Conservation (phyloP, 37 sponge, comb jelly and placozoan species). For the Ephydatia muelleri region DNA sequence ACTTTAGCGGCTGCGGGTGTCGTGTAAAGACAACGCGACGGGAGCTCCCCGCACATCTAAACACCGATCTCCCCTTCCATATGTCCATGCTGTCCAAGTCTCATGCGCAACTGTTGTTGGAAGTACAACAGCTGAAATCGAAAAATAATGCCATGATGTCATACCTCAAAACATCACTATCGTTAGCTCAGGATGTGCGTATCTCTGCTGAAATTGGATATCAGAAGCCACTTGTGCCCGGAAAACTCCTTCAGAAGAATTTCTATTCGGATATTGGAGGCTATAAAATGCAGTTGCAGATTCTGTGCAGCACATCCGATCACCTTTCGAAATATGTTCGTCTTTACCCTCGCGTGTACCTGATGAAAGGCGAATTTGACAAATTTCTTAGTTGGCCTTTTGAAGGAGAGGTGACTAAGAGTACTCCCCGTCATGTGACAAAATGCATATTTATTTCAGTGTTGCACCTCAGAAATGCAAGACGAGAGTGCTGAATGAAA, state of each 20-base stretch:
- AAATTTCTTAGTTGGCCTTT: not conserved
- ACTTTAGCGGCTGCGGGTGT: not conserved
- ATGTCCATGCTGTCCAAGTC: not conserved
- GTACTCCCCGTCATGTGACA: not conserved
- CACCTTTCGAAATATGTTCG: no score
- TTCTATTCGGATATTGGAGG: not conserved
- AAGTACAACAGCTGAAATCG: no score
- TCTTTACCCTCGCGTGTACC: not conserved
- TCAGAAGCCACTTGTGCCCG: no score
- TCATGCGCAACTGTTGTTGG: no score
- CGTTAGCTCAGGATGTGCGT: no score
- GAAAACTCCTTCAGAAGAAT: not conserved
- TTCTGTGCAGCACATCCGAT: no score
- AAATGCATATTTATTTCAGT: not conserved
- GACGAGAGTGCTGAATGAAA: not conserved
- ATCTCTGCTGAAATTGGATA: no score
- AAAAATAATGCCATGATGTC: no score
- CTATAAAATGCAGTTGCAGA: not conserved
- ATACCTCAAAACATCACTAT: no score
- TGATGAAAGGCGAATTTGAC: not conserved
- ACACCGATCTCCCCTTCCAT: not conserved
- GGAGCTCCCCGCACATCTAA: not conserved
- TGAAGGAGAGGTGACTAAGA: not conserved
- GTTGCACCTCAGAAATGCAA: not conserved
- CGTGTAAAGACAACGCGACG: not conserved